Percentiles rank a stretch among this genome's conserved stretches.
These are phyloP conservation scores for Nephotettix cincticeps DNA, from an alignment of 1,140 invertebrate species.

Conservation along the genomic window DNA sequence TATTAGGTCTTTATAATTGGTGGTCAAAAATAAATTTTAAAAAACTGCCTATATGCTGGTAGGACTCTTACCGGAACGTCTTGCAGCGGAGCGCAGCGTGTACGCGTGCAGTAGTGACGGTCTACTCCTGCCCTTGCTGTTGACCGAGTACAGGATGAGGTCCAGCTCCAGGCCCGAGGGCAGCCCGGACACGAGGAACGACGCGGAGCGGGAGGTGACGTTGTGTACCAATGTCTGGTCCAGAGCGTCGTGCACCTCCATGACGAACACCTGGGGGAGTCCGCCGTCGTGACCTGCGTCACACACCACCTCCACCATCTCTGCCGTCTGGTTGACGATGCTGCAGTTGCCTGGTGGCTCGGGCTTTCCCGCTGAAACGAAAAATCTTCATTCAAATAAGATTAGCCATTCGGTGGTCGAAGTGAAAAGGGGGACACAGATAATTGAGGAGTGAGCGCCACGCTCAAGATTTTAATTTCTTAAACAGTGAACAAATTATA, in stretches of 20 bases:
- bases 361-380: slow-evolving; percentile 52
- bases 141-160: slow-evolving; percentile 66
- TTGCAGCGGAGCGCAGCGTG: slow-evolving; percentile 74
- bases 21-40: too few species aligned
- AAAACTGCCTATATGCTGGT: too few species aligned
- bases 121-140: slow-evolving; percentile 67
- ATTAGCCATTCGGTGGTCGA: too few species aligned
- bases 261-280: slow-evolving; percentile 69
- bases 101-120: slow-evolving; percentile 63
- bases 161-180: slow-evolving; percentile 65
- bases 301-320: slow-evolving; percentile 64
- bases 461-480: too few species aligned
- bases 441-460: too few species aligned
- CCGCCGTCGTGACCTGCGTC: slow-evolving; percentile 66
- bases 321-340: slow-evolving; percentile 79
- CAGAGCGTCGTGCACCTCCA: slow-evolving; percentile 64
- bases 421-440: too few species aligned
- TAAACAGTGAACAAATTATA: too few species aligned
- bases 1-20: too few species aligned
- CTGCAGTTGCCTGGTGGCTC: slow-evolving; percentile 61
- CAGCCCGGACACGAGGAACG: slow-evolving; percentile 62
- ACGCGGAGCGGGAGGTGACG: slow-evolving; percentile 59
- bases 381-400: too few species aligned
- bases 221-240: slow-evolving; percentile 55
- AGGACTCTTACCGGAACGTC: slow-evolving; percentile 62